Evolutionary conservation across 2,797 vertebrate genomes (phyloP), one percentile per base, ranked within the genome.

Genomic region (Margarornis squamiger): DNA sequence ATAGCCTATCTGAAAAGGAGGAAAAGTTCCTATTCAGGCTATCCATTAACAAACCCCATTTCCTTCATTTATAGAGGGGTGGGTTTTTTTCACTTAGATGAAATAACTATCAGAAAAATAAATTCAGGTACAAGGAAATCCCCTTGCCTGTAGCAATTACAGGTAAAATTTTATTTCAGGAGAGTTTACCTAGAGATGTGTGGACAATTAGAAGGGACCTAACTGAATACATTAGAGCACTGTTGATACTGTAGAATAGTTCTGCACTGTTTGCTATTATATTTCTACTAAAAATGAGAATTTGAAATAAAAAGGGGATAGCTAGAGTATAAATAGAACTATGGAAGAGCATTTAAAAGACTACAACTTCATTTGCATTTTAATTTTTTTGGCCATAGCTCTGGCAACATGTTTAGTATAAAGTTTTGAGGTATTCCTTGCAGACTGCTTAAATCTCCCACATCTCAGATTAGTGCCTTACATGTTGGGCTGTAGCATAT

Each of bases 331-430:
- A 68, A 26, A 7, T 70, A 65, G 30, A 88, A 72, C n/a, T 66
- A 63, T 16, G 71, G 70, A 80, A 6, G 3, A 83, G 1, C 3
- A 61, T 59, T 91, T 39, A 0, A 23, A 52, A 81, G 34, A 36
- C 4, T 30, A 27, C 4, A 7, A 14, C 1, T 67, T 67, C 30
- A 48, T 2, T 54, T 77, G 6, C 6, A 52, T 66, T 76, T 79
- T 78, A 38, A 0, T 1, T 10, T 9, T 19, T 59, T 62, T 80
- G n/a, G 2, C 23, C 7, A 20, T 39, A 46, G 10, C 0, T 68
- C 3, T 46, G 65, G 9, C 5, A 68, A 32, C 12, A 34, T 2
- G 1, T 48, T 57, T 45, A 84, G 55, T 59, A 18, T 2, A 45
- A 1, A 77, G 14, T 3, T 62, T 45, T 90, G 21, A 68, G 39